phyloP scores from a whole-genome alignment of 2,113 vertebrate genomes.

The Oreochromis spilurus region DNA sequence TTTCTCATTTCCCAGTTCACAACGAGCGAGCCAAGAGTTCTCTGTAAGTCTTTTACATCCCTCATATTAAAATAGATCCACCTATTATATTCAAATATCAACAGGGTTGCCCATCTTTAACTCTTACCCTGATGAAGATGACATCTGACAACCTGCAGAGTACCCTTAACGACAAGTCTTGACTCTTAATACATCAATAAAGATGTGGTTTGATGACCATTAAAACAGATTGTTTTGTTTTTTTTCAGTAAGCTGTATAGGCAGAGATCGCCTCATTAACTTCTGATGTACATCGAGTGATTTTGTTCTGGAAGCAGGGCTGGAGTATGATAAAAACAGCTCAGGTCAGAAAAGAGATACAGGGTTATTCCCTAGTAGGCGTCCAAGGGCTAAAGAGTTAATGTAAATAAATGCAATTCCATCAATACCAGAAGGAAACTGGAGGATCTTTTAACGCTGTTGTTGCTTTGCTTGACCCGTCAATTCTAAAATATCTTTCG shows the following conservation, averaged over 20 bases:
- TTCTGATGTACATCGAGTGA: neutral
- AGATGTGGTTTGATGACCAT: neutral
- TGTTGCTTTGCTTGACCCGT: neutral
- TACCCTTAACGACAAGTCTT: neutral
- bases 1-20: neutral
- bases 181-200: neutral
- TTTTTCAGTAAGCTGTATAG: rapidly evolving
- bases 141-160: neutral
- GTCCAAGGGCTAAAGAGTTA: neutral
- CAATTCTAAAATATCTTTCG: neutral
- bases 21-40: neutral
- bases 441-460: neutral
- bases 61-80: neutral
- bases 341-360: neutral
- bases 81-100: neutral
- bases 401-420: neutral
- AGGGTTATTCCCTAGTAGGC: neutral
- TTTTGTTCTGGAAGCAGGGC: neutral
- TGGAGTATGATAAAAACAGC: neutral
- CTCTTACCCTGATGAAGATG: neutral
- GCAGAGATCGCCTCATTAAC: neutral
- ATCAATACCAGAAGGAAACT: neutral
- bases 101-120: neutral
- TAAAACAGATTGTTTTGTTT: neutral
- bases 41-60: neutral